Evolutionary conservation across 2,113 vertebrate genomes (phyloP).

Genomic region (Burhinus oedicnemus): DNA sequence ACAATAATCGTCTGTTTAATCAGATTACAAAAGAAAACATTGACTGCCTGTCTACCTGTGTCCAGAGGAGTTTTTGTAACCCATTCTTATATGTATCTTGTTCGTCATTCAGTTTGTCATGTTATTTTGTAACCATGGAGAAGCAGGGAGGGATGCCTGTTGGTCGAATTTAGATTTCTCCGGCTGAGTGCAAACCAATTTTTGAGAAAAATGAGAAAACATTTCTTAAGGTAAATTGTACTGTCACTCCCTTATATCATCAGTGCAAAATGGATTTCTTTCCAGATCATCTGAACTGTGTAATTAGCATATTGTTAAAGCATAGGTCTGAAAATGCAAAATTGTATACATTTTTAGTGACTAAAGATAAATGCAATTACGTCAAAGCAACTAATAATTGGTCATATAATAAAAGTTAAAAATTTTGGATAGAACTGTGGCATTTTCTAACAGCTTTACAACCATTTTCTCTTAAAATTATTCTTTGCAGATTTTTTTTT

Average conservation of each 20-base stretch:
- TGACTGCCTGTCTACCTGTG: neutral
- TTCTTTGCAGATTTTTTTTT: neutral
- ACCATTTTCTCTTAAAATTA: neutral
- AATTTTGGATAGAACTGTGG: neutral
- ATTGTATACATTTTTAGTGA: neutral
- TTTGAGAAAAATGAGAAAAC: conserved; percentile 69
- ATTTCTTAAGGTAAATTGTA: conserved; percentile 68
- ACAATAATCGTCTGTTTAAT: neutral
- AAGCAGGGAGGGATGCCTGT: conserved; percentile 44
- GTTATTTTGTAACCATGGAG: conserved; percentile 69
- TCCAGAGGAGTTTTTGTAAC: conserved; percentile 41
- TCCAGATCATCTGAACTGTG: conserved; percentile 59
- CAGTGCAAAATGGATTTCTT: conserved; percentile 60
- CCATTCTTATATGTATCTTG: conserved; percentile 41
- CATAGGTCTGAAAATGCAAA: conserved; percentile 12
- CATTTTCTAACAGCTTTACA: neutral
- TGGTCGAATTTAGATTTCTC: conserved; percentile 66
- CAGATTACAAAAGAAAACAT: neutral
- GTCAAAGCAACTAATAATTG: neutral
- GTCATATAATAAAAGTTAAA: neutral
- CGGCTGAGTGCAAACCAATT: conserved; percentile 68
- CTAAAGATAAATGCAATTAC: neutral
- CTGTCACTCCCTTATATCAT: conserved; percentile 65
- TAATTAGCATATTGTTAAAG: conserved; percentile 56
- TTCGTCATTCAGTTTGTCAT: conserved; percentile 47